Evolutionary conservation across 2,888 invertebrate species (phyloP), one percentile per base, ranked within the genome.

Genomic region (Belgica antarctica): DNA sequence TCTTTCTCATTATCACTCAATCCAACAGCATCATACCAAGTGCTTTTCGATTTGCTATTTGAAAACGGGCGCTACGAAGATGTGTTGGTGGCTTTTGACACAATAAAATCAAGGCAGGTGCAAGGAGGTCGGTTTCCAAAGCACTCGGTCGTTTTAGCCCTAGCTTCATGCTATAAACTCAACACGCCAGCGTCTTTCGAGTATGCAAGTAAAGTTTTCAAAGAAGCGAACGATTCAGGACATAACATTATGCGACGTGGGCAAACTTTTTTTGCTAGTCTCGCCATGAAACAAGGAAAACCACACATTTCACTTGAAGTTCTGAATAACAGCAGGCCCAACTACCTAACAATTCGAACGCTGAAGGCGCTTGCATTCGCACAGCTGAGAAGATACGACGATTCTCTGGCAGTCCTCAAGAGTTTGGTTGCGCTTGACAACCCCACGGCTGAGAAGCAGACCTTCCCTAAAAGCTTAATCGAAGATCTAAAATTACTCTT

Each of bases 101-200:
- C 77, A 0, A 82, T 90, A 1, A 83, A 83, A 75, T 76, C 81
- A 0, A 84, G 83, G 75, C 86, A 88, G 76, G 75, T 87, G 1
- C 84, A 85, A 72, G 87, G 86, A 75, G 79, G 83, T 0, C 86
- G 84, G 74, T 89, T 82, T 77, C 90, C 90, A 0, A 85, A 85
- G 76, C 88, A 89, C 78, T 81, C 84, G 61, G 79, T 88, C 2
- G 84, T 88, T n/a, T 76, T 92, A 34, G 81, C 85, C 2, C 76
- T 87, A 73, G 91, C 87, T 46, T 85, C 89, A 22, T 90, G 88
- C 76, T 90, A 88, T 75, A 90, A 90, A 83, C 78, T 89, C 90
- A 90, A 91, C 76, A 85, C 88, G 52, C 79, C 82, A 73, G 83
- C 88, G 75, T 85, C 88, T 75, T 82, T 87, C 31, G 81, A 88